A percentile compares a stretch with the other conserved stretches of the same genome.
These are phyloP conservation scores for Caenorhabditis elegans DNA, from an alignment of 1,140 invertebrate species.

Conservation along the genomic window DNA sequence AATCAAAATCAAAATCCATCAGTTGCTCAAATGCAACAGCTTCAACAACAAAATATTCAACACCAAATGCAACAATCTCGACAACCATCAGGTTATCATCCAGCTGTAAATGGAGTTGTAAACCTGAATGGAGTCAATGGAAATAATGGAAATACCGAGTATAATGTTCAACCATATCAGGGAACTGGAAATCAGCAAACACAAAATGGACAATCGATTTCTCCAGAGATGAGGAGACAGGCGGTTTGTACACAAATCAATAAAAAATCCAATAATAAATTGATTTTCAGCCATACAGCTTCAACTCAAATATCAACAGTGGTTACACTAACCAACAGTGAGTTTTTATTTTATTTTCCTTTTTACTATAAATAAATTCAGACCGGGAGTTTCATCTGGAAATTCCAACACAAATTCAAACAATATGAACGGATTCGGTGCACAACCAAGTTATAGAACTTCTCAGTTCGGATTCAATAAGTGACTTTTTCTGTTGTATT, in stretches of 20 bases:
- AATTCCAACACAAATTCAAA: neutral
- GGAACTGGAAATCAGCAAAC: neutral
- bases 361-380: neutral
- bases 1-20: neutral
- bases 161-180: neutral
- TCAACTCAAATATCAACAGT: neutral
- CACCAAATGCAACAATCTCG: neutral
- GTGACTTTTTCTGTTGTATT: neutral
- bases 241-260: neutral
- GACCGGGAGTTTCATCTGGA: neutral
- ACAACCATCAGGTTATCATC: neutral
- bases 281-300: neutral
- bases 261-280: too few relatives aligned
- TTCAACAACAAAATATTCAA: neutral
- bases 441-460: neutral
- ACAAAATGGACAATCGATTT: neutral
- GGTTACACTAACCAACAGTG: neutral
- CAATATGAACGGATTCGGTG: neutral
- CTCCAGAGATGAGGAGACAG: neutral
- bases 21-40: neutral
- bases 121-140: conserved; percentile 38
- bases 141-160: conserved; percentile 19
- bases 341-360: neutral
- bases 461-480: conserved; percentile 1
- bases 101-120: conserved; percentile 30